Base-by-base conservation (phyloP, 1,140 invertebrate genomes). In the Diprion similis region DNA sequence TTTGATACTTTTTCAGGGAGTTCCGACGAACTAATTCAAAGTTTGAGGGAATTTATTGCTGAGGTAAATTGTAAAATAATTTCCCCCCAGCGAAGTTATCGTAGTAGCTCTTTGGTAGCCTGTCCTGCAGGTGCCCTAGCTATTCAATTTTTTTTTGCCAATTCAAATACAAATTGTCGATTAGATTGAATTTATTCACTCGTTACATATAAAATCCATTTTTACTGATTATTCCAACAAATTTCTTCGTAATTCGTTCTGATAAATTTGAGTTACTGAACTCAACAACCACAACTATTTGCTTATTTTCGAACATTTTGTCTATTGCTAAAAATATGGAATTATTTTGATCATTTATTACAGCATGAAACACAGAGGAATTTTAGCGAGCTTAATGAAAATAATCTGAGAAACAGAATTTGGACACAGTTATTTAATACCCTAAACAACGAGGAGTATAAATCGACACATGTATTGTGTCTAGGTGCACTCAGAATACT, bases 401-500 rank as follows among this genome's bases (percentile, higher is more conserved):
- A 89, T 66, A 85, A 88, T 75, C 82, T 87, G 68, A 83, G 90
- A 77, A 79, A 85, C 75, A 79, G 87, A 15, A 75, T 92, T 67
- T 93, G 91, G 91, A 83, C 85, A 51, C 79, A 79, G 68, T 81
- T 92, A 73, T 90, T 90, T 77, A 82, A 80, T 13, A 86, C 88
- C 73, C 81, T 92, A 51, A 82, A 85, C 19, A 84, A 89, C 75
- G 79, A 84, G 46, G 76, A 78, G 45, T 78, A 88, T 77, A 72
- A 76, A 17, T 75, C 77, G 11, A 68, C 89, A 51, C 85, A 90
- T 80, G 75, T 82, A 18, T 82, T 87, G 75, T 91, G 89, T 76
- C 85, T 92, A 66, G 84, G 86, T 71, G 84, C 86, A 3, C 84
- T 94, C 79, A 82, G 90, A 66, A 91, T 92, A 76, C 82, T 91